Evolutionary conservation across 2,797 vertebrate species (phyloP).

Genomic region (Tachyglossus aculeatus): DNA sequence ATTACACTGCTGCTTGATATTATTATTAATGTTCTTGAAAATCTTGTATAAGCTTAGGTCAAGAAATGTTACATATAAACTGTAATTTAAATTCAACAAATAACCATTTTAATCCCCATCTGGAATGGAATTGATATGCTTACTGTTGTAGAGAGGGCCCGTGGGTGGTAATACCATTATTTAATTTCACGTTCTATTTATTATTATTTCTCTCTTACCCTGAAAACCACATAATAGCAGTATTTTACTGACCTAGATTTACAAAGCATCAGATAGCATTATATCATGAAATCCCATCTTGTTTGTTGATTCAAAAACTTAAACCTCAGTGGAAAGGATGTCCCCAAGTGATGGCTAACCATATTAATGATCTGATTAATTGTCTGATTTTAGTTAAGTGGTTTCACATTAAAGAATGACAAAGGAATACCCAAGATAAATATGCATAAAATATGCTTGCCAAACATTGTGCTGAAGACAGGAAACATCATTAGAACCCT

Average conservation of each 20-base stretch:
- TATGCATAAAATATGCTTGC: too few relatives aligned
- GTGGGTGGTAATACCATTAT: background rate
- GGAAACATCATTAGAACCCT: too few relatives aligned
- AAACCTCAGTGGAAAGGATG: too few relatives aligned
- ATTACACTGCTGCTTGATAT: conserved; percentile 26
- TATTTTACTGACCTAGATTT: conserved; percentile 7
- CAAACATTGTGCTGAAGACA: too few relatives aligned
- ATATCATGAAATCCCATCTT: conserved; percentile 21
- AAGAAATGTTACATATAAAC: conserved; percentile 4
- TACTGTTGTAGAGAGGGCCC: conserved; percentile 23
- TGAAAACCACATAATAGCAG: conserved; percentile 1
- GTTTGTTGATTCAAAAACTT: too few relatives aligned
- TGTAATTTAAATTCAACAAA: conserved; percentile 24
- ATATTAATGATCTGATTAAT: too few relatives aligned
- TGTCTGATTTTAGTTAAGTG: too few relatives aligned
- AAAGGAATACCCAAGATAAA: too few relatives aligned
- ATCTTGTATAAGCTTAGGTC: conserved; percentile 32
- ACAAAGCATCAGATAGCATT: background rate
- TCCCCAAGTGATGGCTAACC: too few relatives aligned
- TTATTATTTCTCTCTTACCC: background rate
- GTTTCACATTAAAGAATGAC: too few relatives aligned
- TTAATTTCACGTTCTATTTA: too few relatives aligned
- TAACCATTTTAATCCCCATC: conserved; percentile 2
- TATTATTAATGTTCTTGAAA: conserved; percentile 12
- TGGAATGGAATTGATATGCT: conserved; percentile 1